phyloP scores from a whole-genome alignment of 2,113 vertebrate species.

The Gracilinanus agilis region DNA sequence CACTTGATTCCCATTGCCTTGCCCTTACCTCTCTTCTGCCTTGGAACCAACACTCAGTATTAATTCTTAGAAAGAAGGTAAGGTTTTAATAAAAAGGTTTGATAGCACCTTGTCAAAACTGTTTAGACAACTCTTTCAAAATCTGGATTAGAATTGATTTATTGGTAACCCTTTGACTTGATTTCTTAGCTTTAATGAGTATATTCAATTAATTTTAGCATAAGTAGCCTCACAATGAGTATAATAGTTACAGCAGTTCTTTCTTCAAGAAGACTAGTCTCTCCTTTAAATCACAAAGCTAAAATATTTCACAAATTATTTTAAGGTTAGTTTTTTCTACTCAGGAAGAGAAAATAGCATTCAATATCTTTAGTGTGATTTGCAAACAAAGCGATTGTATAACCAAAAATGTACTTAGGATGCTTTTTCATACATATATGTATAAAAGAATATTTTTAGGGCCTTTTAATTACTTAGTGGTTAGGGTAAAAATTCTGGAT shows the following conservation, averaged over 20 bases:
- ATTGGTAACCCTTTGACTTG: background rate
- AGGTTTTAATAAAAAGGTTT: background rate
- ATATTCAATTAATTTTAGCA: constrained; percentile 54
- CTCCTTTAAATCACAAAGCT: constrained; percentile 61
- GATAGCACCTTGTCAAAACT: background rate
- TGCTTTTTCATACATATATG: background rate
- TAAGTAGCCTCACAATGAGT: constrained; percentile 41
- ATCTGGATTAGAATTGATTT: background rate
- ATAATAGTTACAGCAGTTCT: constrained; percentile 57
- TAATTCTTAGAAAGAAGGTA: no score
- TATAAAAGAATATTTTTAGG: background rate
- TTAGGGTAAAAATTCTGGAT: background rate
- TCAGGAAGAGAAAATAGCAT: background rate
- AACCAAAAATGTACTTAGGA: background rate
- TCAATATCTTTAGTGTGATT: constrained; percentile 11
- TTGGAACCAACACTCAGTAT: no score
- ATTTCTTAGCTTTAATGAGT: constrained; percentile 59
- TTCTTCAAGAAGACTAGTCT: constrained; percentile 38
- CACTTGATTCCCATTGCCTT: no score
- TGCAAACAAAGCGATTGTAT: background rate
- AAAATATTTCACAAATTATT: constrained; percentile 59
- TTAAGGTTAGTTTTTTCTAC: constrained; percentile 48
- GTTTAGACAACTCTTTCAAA: background rate
- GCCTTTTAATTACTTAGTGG: background rate
- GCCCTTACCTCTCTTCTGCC: no score